Evolutionary conservation across 2,113 vertebrate species (phyloP), one percentile per base, ranked within the genome.

Genomic region (Corythoichthys intestinalis): DNA sequence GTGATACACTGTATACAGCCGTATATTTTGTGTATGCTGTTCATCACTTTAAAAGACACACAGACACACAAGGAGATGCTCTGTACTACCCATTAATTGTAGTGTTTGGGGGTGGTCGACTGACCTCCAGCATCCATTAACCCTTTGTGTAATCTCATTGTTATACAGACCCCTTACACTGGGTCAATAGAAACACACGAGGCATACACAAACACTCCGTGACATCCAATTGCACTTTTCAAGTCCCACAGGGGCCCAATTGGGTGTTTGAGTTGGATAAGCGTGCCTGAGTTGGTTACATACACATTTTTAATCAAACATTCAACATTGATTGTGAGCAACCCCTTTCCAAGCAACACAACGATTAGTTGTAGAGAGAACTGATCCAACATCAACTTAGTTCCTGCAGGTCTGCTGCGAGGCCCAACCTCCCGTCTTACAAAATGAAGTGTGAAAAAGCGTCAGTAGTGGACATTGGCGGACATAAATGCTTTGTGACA

Each of bases 61-160:
- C 65, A 64, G 4, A 59, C 44, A 64, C 15, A 53, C 28, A 41
- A 48, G 46, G 14, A 50, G 35, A 75, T 70, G 74, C 6, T 76
- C 15, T 71, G 41, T 14, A 17, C 11, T 60, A 77, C 69, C 73
- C 71, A 75, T 67, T 72, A 3, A 11, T 64, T 9, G 20, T 64
- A 17, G 10, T 66, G 7, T 67, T 20, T 65, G 38, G 52, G 39
- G 37, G 6, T 35, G 46, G 58, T 44, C 49, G 34, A 65, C 69
- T 87, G 85, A 88, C 83, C 86, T 47, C 67, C 54, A 48, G 67
- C 58, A 70, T 77, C 73, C 78, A 85, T 88, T 65, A 72, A 87
- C 80, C 85, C 69, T 82, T 87, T 85, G 85, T 84, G 77, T 90
- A 83, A 90, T 88, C 82, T 85, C 78, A 86, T 90, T 89, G 89